These are phyloP conservation scores for Adineta ricciae DNA, from an alignment of 2,888 invertebrate species.

Conservation along the genomic window DNA sequence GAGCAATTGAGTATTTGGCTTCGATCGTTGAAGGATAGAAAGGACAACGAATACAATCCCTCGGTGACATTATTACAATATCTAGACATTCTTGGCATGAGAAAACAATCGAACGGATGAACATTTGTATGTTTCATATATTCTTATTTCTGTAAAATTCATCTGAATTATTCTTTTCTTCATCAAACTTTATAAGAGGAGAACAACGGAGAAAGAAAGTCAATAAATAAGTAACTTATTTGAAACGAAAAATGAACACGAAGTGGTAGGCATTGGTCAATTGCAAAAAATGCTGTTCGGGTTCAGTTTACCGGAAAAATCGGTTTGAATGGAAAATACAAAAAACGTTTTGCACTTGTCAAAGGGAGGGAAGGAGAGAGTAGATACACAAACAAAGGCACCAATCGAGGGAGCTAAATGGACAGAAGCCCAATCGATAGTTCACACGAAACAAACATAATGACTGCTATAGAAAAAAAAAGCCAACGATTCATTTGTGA, in stretches of 20 bases:
- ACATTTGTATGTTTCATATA: background rate
- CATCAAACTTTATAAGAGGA: background rate
- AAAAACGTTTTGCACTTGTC: background rate
- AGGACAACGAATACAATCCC: background rate
- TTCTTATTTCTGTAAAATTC: background rate
- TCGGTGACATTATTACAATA: background rate
- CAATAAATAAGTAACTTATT: background rate
- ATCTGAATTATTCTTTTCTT: background rate
- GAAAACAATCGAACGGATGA: constrained; percentile 10
- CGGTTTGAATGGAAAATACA: background rate
- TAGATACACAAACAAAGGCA: background rate
- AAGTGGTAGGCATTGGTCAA: background rate
- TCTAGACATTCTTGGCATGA: background rate
- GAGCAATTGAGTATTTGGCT: background rate
- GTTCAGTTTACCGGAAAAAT: background rate
- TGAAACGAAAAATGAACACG: too few relatives aligned
- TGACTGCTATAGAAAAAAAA: background rate
- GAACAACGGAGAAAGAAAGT: background rate
- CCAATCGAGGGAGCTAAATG: background rate
- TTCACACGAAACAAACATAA: background rate
- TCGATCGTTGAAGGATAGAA: background rate
- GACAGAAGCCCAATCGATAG: background rate
- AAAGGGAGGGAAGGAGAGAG: background rate
- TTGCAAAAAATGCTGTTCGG: background rate
- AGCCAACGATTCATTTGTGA: background rate